phyloP scores from a whole-genome alignment of 2,113 vertebrate species.

The Lucifuga dentata region DNA sequence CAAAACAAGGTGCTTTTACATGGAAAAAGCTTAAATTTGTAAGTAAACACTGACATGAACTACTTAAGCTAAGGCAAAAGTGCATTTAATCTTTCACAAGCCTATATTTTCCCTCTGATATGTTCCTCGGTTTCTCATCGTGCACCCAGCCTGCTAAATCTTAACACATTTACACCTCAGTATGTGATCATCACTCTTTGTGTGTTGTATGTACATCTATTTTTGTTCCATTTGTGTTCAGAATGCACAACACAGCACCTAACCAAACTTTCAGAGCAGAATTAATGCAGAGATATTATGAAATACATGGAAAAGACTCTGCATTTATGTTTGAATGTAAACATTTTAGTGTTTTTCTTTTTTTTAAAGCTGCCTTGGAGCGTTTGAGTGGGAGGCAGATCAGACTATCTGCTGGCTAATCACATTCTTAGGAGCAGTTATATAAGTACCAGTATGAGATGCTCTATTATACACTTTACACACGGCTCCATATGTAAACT shows the following conservation, averaged over 20 bases:
- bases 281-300: slow-evolving; percentile 44
- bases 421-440: slow-evolving; percentile 55
- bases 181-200: background rate
- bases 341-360: slow-evolving; percentile 19
- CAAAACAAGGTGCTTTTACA: slow-evolving; percentile 21
- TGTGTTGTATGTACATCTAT: background rate
- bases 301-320: slow-evolving; percentile 41
- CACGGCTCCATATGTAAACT: slow-evolving; percentile 49
- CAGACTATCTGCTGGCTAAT: slow-evolving; percentile 49
- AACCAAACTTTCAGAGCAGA: background rate
- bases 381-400: slow-evolving; percentile 47
- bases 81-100: slow-evolving; percentile 27
- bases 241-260: background rate
- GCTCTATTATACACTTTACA: slow-evolving; percentile 10
- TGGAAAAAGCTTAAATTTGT: slow-evolving; percentile 10
- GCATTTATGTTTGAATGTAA: slow-evolving; percentile 17
- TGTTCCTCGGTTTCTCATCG: background rate
- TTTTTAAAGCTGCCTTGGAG: slow-evolving; percentile 51
- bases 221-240: slow-evolving; percentile 8
- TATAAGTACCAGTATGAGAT: slow-evolving; percentile 42
- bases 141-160: background rate
- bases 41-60: slow-evolving; percentile 41
- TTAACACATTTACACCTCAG: slow-evolving; percentile 3
- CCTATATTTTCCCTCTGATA: slow-evolving; percentile 15
- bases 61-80: slow-evolving; percentile 21